Percentiles rank a stretch among this genome's conserved stretches.
Conservation (phyloP, 30 jellyfish, hydroid and myxozoan genomes). For the Cassiopea andromeda region DNA sequence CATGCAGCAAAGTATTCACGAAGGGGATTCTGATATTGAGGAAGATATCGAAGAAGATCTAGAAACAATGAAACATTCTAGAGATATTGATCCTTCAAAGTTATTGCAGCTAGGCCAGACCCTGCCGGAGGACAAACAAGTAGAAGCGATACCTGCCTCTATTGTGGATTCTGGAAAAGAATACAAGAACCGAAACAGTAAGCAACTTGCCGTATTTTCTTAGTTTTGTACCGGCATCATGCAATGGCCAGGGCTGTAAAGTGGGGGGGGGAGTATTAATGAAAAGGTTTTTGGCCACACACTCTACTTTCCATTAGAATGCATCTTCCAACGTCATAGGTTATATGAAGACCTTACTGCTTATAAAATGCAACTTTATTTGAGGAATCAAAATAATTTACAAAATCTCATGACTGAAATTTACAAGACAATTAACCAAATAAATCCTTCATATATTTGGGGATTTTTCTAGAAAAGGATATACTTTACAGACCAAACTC, state of each 20-base stretch:
- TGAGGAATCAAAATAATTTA: too few relatives aligned
- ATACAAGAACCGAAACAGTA: background rate
- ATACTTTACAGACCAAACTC: too few relatives aligned
- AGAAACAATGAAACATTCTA: conserved; percentile 37
- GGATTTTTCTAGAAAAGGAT: too few relatives aligned
- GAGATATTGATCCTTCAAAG: conserved; percentile 55
- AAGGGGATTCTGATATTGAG: conserved; percentile 38
- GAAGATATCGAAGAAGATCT: conserved; percentile 75
- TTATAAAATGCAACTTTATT: too few relatives aligned
- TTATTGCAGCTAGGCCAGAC: conserved; percentile 64
- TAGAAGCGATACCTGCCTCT: background rate
- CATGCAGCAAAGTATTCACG: conserved; percentile 32
- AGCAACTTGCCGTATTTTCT: background rate
- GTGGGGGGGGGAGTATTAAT: too few relatives aligned
- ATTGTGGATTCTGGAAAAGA: background rate
- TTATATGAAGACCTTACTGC: too few relatives aligned
- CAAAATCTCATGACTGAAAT: too few relatives aligned
- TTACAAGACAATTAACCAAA: too few relatives aligned
- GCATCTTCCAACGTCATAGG: too few relatives aligned
- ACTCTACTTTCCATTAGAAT: too few relatives aligned
- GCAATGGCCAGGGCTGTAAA: background rate
- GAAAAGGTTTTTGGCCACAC: too few relatives aligned
- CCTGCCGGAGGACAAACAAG: conserved; percentile 11
- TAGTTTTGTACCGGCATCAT: background rate
- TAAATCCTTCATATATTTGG: too few relatives aligned